Percentiles rank a stretch among this genome's conserved stretches.
These are phyloP conservation scores for Erinaceus europaeus DNA, from an alignment of 2,113 vertebrate species.

Conservation along the genomic window DNA sequence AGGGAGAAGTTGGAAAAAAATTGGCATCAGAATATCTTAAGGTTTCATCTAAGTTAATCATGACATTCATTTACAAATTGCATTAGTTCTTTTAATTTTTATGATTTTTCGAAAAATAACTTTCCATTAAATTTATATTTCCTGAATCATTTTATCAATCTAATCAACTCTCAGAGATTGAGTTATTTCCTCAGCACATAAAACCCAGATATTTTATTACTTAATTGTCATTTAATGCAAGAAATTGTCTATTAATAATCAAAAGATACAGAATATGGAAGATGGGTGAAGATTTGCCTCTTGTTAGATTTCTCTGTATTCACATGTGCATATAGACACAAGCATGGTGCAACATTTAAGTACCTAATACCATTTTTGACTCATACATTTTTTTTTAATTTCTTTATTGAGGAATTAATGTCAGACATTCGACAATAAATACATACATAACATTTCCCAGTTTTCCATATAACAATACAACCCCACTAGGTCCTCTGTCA, in stretches of 20 bases:
- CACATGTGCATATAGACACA: no score
- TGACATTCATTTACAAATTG: slow-evolving; percentile 15
- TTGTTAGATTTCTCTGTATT: no score
- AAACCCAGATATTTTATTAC: neutral
- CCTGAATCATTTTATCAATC: slow-evolving; percentile 13
- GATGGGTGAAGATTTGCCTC: neutral
- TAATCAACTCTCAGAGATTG: slow-evolving; percentile 20
- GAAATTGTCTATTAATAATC: slow-evolving; percentile 1
- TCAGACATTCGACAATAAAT: no score
- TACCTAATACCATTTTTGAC: no score
- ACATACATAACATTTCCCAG: no score
- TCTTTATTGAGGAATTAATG: no score
- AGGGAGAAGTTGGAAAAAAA: neutral
- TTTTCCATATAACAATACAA: no score
- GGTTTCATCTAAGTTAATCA: neutral
- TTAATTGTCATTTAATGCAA: slow-evolving; percentile 28
- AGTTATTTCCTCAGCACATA: slow-evolving; percentile 5
- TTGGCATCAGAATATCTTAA: neutral
- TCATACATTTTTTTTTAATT: no score
- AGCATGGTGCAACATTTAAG: no score
- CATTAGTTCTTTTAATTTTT: slow-evolving; percentile 2
- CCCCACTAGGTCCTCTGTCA: no score
- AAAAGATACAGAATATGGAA: neutral
- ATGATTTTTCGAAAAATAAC: slow-evolving; percentile 22
- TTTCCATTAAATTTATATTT: slow-evolving; percentile 19